These are phyloP conservation scores for Strix occidentalis DNA, from an alignment of 2,797 vertebrate genomes.

Conservation along the genomic window DNA sequence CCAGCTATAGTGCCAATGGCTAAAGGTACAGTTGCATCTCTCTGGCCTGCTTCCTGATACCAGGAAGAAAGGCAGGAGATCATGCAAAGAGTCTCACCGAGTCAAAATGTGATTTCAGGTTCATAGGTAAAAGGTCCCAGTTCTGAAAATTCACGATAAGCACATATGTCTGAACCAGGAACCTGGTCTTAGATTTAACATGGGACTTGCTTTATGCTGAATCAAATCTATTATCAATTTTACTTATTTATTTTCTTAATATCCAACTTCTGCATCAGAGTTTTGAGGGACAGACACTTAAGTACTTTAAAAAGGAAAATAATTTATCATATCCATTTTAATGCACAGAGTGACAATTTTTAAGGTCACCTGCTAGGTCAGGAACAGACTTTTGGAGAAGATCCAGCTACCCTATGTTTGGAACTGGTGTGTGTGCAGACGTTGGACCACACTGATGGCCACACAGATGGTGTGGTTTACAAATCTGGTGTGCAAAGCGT, in stretches of 20 bases:
- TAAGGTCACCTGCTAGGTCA: background rate
- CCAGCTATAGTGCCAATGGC: background rate
- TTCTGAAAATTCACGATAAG: background rate
- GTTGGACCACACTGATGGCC: background rate
- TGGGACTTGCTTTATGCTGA: background rate
- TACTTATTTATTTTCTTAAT: background rate
- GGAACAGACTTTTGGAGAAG: background rate
- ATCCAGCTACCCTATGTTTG: background rate
- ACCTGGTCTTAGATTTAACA: background rate
- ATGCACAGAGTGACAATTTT: background rate
- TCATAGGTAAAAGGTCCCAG: background rate
- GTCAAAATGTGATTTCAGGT: background rate
- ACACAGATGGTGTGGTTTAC: background rate
- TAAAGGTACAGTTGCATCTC: background rate
- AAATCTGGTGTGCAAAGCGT: accelerated
- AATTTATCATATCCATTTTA: background rate
- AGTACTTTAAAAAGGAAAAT: background rate
- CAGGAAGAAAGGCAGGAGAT: too few relatives aligned
- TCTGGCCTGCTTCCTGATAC: background rate
- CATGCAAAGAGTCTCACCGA: background rate
- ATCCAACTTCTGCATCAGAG: background rate
- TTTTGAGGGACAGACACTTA: background rate
- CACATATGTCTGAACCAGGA: background rate
- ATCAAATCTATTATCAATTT: background rate
- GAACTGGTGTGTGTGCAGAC: background rate